Conservation (phyloP, 2,797 vertebrate genomes). For the Cyprinodon diabolis region DNA sequence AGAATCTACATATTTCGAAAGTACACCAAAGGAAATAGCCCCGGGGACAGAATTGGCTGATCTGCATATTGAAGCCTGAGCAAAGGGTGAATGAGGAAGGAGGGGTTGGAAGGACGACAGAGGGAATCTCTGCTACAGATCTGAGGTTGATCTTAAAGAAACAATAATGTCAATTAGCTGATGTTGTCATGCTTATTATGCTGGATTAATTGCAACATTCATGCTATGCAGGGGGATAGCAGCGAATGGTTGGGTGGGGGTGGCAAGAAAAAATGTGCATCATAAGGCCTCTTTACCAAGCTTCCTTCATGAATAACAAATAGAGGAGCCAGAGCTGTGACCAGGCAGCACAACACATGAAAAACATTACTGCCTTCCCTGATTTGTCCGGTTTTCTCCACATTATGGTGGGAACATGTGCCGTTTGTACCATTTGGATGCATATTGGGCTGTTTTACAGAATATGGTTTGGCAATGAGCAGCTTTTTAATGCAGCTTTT, state of each 20-base stretch:
- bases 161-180: conserved; percentile 64
- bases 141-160: conserved; percentile 56
- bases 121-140: conserved; percentile 34
- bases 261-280: conserved; percentile 69
- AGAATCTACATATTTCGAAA: conserved; percentile 85
- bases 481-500: conserved; percentile 19
- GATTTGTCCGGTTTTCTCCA: conserved; percentile 63
- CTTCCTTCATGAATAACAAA: conserved; percentile 85
- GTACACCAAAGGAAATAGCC: conserved; percentile 83
- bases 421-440: conserved; percentile 9
- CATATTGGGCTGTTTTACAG: conserved; percentile 25
- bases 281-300: conserved; percentile 81
- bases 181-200: conserved; percentile 45
- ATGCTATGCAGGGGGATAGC: conserved; percentile 32
- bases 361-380: conserved; percentile 79
- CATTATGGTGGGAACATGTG: conserved; percentile 49
- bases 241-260: conserved; percentile 36
- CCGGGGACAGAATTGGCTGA: conserved; percentile 77
- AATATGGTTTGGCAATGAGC: conserved; percentile 14
- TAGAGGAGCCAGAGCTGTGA: conserved; percentile 71
- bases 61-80: conserved; percentile 80
- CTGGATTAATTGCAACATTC: conserved; percentile 50
- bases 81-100: conserved; percentile 54
- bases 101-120: conserved; percentile 22
- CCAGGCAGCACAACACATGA: conserved; percentile 80